Conservation (phyloP, 2,797 vertebrate genomes). For the Nyctalus aviator region DNA sequence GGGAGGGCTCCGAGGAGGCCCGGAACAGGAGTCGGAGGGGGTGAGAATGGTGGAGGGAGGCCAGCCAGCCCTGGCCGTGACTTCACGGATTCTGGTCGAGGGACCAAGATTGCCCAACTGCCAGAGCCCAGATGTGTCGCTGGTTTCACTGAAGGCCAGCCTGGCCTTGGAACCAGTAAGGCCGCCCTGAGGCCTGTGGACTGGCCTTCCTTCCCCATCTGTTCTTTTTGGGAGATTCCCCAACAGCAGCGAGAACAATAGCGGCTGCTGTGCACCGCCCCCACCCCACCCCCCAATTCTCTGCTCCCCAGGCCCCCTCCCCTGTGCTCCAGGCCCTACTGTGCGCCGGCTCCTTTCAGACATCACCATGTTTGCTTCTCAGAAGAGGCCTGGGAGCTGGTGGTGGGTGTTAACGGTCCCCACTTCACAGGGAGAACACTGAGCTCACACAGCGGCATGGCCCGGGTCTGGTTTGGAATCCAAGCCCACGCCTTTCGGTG, state of each 20-base stretch:
- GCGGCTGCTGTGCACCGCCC: neutral
- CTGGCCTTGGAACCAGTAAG: neutral
- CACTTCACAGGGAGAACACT: neutral
- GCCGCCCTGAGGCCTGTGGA: neutral
- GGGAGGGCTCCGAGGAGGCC: neutral
- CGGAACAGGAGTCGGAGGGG: neutral
- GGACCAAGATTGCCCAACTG: neutral
- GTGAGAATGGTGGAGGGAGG: accelerated
- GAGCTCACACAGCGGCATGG: neutral
- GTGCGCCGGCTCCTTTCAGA: neutral
- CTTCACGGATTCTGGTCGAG: neutral
- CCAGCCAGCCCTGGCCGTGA: neutral
- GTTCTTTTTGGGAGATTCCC: neutral
- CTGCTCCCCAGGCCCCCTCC: neutral
- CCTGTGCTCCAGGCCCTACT: neutral
- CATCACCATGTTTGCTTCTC: neutral
- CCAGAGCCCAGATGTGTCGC: neutral
- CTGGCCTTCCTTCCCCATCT: neutral
- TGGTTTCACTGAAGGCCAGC: neutral
- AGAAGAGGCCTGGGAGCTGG: neutral
- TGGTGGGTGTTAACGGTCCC: neutral
- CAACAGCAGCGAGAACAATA: neutral
- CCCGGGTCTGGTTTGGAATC: neutral
- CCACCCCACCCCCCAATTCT: accelerated
- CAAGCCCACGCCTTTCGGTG: neutral